A percentile compares a stretch with the other conserved stretches of the same genome.
Conservation (phyloP, 2,888 invertebrate species). For the Choristoneura rosaceana region DNA sequence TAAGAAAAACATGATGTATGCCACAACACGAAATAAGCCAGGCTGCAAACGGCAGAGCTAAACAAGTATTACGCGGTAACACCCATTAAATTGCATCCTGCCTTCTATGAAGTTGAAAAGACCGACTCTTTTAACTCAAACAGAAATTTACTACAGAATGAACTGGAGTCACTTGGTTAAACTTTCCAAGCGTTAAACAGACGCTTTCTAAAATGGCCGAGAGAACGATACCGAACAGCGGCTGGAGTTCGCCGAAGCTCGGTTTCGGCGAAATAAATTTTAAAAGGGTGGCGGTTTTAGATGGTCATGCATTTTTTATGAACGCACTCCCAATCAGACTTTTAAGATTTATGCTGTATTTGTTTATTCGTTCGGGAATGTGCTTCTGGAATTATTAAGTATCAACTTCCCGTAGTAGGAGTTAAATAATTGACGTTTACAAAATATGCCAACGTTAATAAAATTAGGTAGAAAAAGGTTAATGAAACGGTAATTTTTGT, state of each 20-base stretch:
- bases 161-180: background rate
- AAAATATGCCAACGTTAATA: background rate
- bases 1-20: too few species aligned
- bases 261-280: background rate
- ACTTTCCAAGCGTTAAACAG: background rate
- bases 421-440: too few species aligned
- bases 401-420: too few species aligned
- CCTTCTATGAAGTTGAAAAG: background rate
- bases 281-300: background rate
- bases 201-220: background rate
- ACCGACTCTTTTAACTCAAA: background rate
- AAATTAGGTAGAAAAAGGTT: background rate
- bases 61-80: background rate
- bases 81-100: constrained; percentile 2
- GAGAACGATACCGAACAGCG: background rate
- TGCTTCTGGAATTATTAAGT: background rate
- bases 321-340: background rate
- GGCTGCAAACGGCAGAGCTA: background rate
- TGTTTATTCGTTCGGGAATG: background rate
- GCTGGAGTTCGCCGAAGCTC: background rate
- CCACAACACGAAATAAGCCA: too few species aligned
- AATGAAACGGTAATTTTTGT: too few species aligned
- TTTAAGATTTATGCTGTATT: background rate
- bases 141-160: constrained; percentile 3
- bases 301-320: background rate